Conservation (phyloP, 2,113 vertebrate species). For the Leptobrachium leishanense region DNA sequence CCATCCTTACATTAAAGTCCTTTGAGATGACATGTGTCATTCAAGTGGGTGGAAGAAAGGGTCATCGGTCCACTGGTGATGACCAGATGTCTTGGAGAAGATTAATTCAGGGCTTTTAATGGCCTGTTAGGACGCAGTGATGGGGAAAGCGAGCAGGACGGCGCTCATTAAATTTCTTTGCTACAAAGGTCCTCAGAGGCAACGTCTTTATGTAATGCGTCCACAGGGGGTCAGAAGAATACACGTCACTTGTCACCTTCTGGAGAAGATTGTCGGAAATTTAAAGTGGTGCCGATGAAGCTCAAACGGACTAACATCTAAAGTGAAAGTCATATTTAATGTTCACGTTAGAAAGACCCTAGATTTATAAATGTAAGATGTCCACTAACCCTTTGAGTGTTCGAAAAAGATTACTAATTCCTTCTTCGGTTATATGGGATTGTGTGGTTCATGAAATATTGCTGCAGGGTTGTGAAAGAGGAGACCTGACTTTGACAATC, state of each 20-base stretch:
- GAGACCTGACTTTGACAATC: not conserved
- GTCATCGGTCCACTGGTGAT: constrained; percentile 1
- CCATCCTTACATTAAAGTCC: constrained; percentile 1
- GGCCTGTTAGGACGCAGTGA: constrained; percentile 37
- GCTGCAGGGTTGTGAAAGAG: too few relatives aligned
- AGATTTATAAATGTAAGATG: too few relatives aligned
- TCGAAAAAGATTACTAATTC: too few relatives aligned
- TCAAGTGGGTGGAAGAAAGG: not conserved
- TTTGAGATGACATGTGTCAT: constrained; percentile 22
- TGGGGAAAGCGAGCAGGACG: constrained; percentile 32
- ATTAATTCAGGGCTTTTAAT: constrained; percentile 40
- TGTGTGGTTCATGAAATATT: too few relatives aligned
- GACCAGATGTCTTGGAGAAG: constrained; percentile 30
- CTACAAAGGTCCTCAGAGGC: constrained; percentile 23
- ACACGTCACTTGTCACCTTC: constrained; percentile 36
- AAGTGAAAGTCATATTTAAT: not conserved
- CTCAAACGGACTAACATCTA: not conserved
- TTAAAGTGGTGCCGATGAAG: not conserved
- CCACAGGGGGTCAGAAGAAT: constrained; percentile 16
- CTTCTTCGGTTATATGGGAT: too few relatives aligned
- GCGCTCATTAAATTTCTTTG: constrained; percentile 32
- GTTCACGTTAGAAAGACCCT: not conserved
- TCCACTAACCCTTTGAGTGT: too few relatives aligned
- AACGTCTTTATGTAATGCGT: constrained; percentile 40
- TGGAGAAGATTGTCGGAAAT: constrained; percentile 36